A percentile compares a stretch with the other conserved stretches of the same genome.
phyloP scores from a whole-genome alignment of 37 sponge, comb jelly and placozoan genomes.

The Halichondria panicea region DNA sequence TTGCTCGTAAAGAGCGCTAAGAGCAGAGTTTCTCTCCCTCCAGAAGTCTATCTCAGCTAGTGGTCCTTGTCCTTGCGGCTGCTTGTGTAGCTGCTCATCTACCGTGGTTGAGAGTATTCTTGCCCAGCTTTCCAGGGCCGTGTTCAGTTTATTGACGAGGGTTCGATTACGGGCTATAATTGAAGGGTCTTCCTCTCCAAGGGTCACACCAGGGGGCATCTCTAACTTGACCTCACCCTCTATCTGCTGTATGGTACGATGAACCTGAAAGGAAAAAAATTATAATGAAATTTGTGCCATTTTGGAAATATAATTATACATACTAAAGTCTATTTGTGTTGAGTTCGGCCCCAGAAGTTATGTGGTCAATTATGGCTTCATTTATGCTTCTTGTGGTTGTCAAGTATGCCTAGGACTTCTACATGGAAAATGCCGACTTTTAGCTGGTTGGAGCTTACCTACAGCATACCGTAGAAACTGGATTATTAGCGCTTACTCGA shows the following conservation, averaged over 20 bases:
- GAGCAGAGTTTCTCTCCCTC: conserved; percentile 87
- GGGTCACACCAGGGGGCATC: conserved; percentile 70
- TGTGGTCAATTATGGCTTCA: no score
- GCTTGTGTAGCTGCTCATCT: conserved; percentile 75
- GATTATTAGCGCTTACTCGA: no score
- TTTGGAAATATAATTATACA: no score
- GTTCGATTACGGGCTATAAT: conserved; percentile 55
- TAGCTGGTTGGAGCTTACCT: no score
- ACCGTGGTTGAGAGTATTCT: conserved; percentile 72
- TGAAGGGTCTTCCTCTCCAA: conserved; percentile 49
- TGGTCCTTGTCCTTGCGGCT: conserved; percentile 87
- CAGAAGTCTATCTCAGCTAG: conserved; percentile 97
- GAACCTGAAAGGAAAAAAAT: conserved; percentile 46
- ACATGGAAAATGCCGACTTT: no score
- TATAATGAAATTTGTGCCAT: no score
- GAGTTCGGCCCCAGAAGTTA: no score
- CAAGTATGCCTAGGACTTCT: no score
- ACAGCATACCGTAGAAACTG: no score
- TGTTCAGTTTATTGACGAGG: conserved; percentile 67
- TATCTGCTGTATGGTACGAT: conserved; percentile 88
- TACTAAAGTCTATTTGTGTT: no score
- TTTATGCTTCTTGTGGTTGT: no score
- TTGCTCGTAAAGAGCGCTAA: conserved; percentile 92
- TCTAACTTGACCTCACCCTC: conserved; percentile 95
- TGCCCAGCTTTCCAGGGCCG: conserved; percentile 84